phyloP scores from a whole-genome alignment of 2,888 invertebrate genomes.

The Idaea straminata region DNA sequence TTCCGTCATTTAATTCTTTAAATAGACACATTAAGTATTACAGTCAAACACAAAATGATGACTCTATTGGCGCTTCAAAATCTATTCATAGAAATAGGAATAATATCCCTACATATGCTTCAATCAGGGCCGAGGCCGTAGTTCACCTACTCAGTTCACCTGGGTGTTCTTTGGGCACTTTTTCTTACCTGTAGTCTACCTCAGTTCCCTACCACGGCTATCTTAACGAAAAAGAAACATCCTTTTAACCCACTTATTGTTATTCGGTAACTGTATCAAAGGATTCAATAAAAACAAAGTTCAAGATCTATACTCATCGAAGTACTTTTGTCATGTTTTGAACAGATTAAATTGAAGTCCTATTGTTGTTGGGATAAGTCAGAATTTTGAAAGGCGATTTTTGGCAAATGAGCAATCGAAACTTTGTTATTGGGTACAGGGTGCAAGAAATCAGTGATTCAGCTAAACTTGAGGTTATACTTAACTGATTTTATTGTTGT shows the following conservation, averaged over 20 bases:
- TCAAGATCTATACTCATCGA: not conserved
- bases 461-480: conserved; percentile 17
- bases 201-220: too few species aligned
- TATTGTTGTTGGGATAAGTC: not conserved
- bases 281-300: not conserved
- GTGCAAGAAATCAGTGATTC: conserved; percentile 27
- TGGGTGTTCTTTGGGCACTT: too few species aligned
- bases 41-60: too few species aligned
- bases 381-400: not conserved
- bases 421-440: conserved; percentile 24
- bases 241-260: not conserved
- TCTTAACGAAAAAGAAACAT: not conserved
- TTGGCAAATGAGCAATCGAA: conserved; percentile 18
- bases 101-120: too few species aligned
- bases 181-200: too few species aligned
- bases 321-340: not conserved
- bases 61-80: too few species aligned
- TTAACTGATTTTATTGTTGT: conserved; percentile 21
- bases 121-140: too few species aligned
- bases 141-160: too few species aligned
- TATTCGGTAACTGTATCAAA: not conserved
- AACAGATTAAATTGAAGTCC: not conserved
- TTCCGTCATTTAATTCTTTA: too few species aligned
- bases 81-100: too few species aligned
- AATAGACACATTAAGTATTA: too few species aligned